Conservation (phyloP, 2,113 vertebrate species). For the Rhineura floridana region DNA sequence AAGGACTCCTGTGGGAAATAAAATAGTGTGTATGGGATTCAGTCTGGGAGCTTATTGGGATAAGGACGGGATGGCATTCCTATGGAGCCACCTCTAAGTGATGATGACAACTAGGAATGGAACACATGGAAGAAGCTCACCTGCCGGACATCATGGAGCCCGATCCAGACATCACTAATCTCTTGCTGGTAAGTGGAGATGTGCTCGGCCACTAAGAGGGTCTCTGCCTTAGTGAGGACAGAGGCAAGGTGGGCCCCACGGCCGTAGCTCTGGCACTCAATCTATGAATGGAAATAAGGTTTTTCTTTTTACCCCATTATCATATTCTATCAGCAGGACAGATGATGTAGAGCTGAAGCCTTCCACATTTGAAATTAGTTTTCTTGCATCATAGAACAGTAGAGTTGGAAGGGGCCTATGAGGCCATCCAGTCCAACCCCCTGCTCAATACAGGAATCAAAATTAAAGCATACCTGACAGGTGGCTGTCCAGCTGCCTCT, state of each 20-base stretch:
- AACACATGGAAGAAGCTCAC: neutral
- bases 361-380: no score
- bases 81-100: neutral
- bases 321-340: neutral
- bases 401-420: no score
- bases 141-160: neutral
- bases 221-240: neutral
- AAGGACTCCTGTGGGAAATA: neutral
- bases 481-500: no score
- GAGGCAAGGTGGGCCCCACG: neutral
- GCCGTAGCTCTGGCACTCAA: neutral
- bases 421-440: no score
- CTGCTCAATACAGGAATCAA: no score
- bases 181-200: neutral
- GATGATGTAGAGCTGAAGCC: neutral
- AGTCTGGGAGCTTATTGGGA: neutral
- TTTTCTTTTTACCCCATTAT: neutral
- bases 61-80: neutral
- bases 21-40: no score
- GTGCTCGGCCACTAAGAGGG: neutral
- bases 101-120: neutral
- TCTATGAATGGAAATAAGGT: neutral
- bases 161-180: neutral
- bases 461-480: no score
- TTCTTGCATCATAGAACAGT: no score